These are phyloP conservation scores for Oreohelix idahoensis DNA, from an alignment of 1,140 invertebrate genomes.

Conservation along the genomic window DNA sequence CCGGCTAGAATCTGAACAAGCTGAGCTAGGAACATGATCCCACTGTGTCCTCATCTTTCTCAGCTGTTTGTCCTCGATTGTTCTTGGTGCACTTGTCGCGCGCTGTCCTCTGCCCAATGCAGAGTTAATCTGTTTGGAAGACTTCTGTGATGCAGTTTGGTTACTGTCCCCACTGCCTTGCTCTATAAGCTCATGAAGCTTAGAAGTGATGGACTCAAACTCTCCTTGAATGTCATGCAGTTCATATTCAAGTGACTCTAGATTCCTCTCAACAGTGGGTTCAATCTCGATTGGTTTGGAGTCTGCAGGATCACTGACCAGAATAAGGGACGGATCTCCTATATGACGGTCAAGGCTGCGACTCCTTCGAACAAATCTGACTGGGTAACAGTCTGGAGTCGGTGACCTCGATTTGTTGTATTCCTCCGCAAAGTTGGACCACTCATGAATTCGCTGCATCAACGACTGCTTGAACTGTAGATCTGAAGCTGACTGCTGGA, in stretches of 20 bases:
- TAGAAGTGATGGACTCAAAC: conserved; percentile 61
- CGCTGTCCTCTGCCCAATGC: conserved; percentile 1
- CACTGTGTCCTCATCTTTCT: conserved; percentile 41
- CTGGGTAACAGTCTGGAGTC: conserved; percentile 46
- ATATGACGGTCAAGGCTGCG: conserved; percentile 48
- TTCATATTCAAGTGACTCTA: conserved; percentile 64
- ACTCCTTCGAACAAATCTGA: conserved; percentile 40
- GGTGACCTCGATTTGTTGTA: conserved; percentile 55
- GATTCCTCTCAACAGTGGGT: conserved; percentile 45
- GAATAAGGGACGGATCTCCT: conserved; percentile 28
- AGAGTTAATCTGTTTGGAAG: not conserved
- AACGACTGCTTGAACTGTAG: conserved; percentile 54
- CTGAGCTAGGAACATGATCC: conserved; percentile 43
- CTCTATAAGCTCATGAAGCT: conserved; percentile 55
- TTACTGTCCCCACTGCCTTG: conserved; percentile 26
- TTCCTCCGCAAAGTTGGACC: conserved; percentile 52
- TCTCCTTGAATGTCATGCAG: conserved; percentile 63
- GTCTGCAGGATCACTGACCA: conserved; percentile 35
- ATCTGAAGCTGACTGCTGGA: conserved; percentile 42
- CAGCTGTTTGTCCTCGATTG: not conserved
- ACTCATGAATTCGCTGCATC: conserved; percentile 58
- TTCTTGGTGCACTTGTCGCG: not conserved
- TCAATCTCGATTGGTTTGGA: conserved; percentile 42
- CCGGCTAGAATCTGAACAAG: conserved; percentile 41
- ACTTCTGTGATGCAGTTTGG: conserved; percentile 22